Conservation (phyloP, 2,113 vertebrate species). For the Crotophaga sulcirostris region DNA sequence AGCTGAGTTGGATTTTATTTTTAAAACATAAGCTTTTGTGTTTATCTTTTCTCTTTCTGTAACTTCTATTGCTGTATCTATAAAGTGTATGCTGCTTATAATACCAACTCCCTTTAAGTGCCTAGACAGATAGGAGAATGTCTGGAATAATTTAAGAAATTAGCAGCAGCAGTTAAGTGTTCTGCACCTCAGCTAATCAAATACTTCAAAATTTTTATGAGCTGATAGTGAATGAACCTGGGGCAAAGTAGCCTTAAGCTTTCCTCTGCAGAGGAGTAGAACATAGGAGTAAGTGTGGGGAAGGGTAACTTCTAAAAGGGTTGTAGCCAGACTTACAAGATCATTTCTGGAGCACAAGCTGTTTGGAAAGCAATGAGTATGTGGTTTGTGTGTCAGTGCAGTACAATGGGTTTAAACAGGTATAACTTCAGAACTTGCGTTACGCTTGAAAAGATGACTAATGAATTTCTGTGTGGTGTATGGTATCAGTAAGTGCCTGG, state of each 20-base stretch:
- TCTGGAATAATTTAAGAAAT: background rate
- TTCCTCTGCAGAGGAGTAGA: background rate
- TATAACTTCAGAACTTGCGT: background rate
- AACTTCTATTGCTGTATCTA: background rate
- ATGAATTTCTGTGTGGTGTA: background rate
- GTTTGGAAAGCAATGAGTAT: background rate
- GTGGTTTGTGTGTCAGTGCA: background rate
- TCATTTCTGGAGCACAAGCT: background rate
- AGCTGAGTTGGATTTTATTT: background rate
- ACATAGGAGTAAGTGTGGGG: background rate
- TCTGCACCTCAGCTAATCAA: background rate
- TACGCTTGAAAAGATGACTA: background rate
- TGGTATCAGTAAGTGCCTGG: background rate
- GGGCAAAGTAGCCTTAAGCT: background rate
- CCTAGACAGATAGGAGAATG: background rate
- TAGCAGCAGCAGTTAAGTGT: background rate
- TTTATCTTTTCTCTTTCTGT: conserved; percentile 17
- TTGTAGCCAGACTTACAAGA: background rate
- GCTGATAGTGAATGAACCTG: background rate
- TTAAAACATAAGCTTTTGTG: background rate
- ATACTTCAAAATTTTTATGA: background rate
- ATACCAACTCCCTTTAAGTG: background rate
- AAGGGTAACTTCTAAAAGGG: background rate
- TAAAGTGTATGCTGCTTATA: background rate
- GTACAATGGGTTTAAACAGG: background rate